A percentile compares a stretch with the other conserved stretches of the same genome.
Conservation (phyloP, 2,888 invertebrate genomes). For the Chaitophorus viminalis region DNA sequence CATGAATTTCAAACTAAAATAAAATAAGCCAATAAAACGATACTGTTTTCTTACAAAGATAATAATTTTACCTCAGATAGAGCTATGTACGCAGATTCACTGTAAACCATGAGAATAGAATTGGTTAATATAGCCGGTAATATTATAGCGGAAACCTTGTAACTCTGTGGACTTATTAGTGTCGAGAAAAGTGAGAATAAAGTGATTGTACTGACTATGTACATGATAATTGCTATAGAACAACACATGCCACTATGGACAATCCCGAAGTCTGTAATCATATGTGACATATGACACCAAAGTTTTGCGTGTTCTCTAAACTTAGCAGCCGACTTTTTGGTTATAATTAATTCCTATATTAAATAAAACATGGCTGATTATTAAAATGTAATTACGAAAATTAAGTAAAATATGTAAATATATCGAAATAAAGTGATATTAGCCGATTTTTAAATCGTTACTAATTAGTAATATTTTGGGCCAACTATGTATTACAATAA, state of each 20-base stretch:
- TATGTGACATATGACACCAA: conserved; percentile 47
- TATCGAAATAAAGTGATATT: background rate
- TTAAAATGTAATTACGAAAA: background rate
- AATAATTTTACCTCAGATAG: conserved; percentile 13
- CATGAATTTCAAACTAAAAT: background rate
- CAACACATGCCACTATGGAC: conserved; percentile 17
- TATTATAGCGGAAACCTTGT: background rate
- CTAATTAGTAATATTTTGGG: background rate
- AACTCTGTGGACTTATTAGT: background rate
- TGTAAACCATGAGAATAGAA: conserved; percentile 7
- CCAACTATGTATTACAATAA: background rate
- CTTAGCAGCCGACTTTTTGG: background rate
- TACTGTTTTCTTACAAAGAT: background rate
- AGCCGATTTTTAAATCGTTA: background rate
- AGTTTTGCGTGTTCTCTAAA: conserved; percentile 32
- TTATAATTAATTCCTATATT: conserved; percentile 14
- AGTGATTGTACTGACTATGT: background rate
- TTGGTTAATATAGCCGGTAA: conserved; percentile 6
- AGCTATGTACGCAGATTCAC: conserved; percentile 21
- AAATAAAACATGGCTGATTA: background rate
- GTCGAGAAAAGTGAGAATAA: background rate
- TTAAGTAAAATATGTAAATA: background rate
- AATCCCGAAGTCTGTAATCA: conserved; percentile 27
- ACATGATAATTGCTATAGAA: conserved; percentile 11
- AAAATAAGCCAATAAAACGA: background rate